These are phyloP conservation scores for Sminthurides aquaticus DNA, from an alignment of 2,888 invertebrate species.

Conservation along the genomic window DNA sequence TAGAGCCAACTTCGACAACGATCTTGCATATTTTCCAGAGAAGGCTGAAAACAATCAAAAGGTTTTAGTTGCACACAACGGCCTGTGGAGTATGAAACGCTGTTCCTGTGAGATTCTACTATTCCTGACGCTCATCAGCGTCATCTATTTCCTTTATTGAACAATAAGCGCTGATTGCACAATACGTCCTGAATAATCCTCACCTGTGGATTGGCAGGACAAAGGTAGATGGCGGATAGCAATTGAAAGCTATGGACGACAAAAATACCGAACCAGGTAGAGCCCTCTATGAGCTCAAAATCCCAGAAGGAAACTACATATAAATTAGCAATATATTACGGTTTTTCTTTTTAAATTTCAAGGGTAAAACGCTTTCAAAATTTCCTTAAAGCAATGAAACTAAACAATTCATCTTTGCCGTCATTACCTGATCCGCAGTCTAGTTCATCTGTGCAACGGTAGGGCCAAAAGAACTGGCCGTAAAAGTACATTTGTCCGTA, in stretches of 20 bases:
- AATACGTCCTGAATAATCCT: too few species aligned
- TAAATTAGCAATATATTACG: too few species aligned
- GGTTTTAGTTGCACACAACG: background rate
- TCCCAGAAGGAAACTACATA: constrained; percentile 14
- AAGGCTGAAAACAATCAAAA: constrained; percentile 5
- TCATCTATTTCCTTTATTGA: background rate
- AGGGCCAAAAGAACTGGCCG: background rate
- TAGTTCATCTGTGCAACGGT: background rate
- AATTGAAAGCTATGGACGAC: constrained; percentile 15
- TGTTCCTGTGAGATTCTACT: background rate
- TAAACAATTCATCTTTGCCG: background rate
- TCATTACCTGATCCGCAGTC: background rate
- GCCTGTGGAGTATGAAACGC: background rate
- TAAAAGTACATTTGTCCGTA: constrained; percentile 2
- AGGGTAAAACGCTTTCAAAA: too few species aligned
- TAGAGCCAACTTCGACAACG: constrained; percentile 17
- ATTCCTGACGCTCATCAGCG: background rate
- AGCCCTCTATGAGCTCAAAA: constrained; percentile 9
- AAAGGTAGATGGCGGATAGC: constrained; percentile 12
- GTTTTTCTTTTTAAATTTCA: too few species aligned
- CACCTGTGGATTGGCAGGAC: constrained; percentile 5
- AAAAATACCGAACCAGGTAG: constrained; percentile 19
- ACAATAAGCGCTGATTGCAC: too few species aligned
- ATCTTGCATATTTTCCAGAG: constrained; percentile 9
- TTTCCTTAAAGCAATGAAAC: background rate